These are phyloP conservation scores for Glossosoma conforme DNA, from an alignment of 1,140 invertebrate species.

Conservation along the genomic window DNA sequence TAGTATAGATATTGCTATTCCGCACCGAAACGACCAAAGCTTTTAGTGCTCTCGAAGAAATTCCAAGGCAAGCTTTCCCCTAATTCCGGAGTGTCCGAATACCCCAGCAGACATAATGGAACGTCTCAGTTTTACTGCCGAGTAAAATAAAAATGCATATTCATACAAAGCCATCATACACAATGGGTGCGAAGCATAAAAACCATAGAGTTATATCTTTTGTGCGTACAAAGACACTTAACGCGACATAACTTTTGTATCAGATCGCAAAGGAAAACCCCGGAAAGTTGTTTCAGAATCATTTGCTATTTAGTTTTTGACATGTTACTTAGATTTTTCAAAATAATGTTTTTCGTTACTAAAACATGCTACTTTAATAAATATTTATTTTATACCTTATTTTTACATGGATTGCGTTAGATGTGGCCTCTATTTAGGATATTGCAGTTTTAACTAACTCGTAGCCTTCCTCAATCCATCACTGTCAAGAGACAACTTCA, in stretches of 20 bases:
- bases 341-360: too few species aligned
- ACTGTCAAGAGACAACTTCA: too few species aligned
- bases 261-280: not conserved
- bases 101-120: conserved; percentile 26
- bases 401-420: too few species aligned
- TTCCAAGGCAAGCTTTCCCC: too few species aligned
- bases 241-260: conserved; percentile 19
- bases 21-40: too few species aligned
- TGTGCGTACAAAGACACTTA: conserved; percentile 28
- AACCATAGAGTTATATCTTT: conserved; percentile 26
- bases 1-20: too few species aligned
- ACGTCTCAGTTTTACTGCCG: conserved; percentile 28
- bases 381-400: too few species aligned
- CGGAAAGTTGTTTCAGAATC: not conserved
- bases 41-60: too few species aligned
- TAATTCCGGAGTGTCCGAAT: conserved; percentile 19
- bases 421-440: too few species aligned
- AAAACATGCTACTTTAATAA: too few species aligned
- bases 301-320: not conserved
- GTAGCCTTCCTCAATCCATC: too few species aligned
- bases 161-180: conserved; percentile 26
- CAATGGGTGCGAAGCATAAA: conserved; percentile 30
- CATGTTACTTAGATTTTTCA: not conserved
- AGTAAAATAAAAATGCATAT: conserved; percentile 33
- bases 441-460: too few species aligned